Evolutionary conservation across 2,113 vertebrate species (phyloP).

Genomic region (Cyanoderma ruficeps): DNA sequence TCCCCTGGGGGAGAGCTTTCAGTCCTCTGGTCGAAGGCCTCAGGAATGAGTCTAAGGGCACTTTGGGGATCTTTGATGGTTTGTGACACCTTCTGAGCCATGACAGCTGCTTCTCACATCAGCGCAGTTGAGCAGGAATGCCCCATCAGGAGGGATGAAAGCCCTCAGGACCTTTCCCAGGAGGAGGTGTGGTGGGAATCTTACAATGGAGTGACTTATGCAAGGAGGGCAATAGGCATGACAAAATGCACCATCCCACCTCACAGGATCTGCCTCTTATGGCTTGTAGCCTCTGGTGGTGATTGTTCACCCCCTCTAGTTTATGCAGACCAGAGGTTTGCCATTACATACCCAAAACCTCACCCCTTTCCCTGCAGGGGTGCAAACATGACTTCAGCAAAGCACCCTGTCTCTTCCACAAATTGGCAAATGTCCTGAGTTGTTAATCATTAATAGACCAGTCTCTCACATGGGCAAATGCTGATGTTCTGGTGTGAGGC

Average conservation of each 20-base stretch:
- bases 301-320: neutral
- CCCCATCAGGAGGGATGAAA: neutral
- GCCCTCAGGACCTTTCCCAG: neutral
- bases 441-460: neutral
- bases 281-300: rapidly evolving
- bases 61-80: neutral
- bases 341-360: neutral
- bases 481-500: neutral
- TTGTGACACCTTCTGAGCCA: neutral
- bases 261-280: neutral
- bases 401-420: neutral
- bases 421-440: neutral
- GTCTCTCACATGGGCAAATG: neutral
- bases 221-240: neutral
- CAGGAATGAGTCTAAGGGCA: neutral
- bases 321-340: neutral
- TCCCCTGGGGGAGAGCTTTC: neutral
- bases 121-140: rapidly evolving
- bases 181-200: neutral
- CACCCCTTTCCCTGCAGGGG: too few relatives aligned
- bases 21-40: neutral
- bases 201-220: too few relatives aligned
- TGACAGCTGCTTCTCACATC: neutral
- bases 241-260: neutral
- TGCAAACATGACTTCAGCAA: neutral